Base-by-base conservation (phyloP, 2,113 vertebrate genomes). In the Pitta sordida region DNA sequence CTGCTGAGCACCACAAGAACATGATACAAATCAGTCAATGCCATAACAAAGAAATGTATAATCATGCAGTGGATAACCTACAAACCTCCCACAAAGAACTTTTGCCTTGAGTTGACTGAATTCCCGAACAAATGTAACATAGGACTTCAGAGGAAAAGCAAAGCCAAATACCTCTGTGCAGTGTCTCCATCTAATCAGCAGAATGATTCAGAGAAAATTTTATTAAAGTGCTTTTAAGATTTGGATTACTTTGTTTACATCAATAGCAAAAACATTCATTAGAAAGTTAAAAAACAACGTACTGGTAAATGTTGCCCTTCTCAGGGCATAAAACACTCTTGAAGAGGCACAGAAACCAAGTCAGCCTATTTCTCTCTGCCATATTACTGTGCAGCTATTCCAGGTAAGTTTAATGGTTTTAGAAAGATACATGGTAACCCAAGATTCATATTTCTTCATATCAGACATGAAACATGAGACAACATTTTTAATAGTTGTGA, bases 1-100 rank as follows among this genome's bases (percentile, higher is more conserved):
- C 92, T 94, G 53, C 67, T 87, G 84, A 89, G 55, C 53, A 85
- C 65, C 67, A 30, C n/a, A 79, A 87, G 53, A 87, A 85, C 70
- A 74, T 76, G 49, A 83, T 65, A 85, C 44, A 95, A 94, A 88
- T 87, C 86, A 76, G 55, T 62, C 49, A 48, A 53, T 76, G 51
- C 43, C 67, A 44, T 85, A 82, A 52, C 43, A 94, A 93, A 74
- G 53, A 93, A 73, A 85, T 36, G 21, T 43, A 24, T 82, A 92
- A 69, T 46, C 80, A 73, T 76, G 49, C 26, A 82, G 58, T 73
- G 58, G 29, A 59, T 91, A 86, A 21, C 13, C 49, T 91, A 44
- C 36, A 92, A 89, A 87, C 58, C 67, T 94, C 71, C 70, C 78
- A 94, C 37, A 87, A 63, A 85, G 52, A 85, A 58, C 18, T 79